A percentile compares a stretch with the other conserved stretches of the same genome.
These are phyloP conservation scores for Noctua pronuba DNA, from an alignment of 2,888 invertebrate genomes.

Conservation along the genomic window DNA sequence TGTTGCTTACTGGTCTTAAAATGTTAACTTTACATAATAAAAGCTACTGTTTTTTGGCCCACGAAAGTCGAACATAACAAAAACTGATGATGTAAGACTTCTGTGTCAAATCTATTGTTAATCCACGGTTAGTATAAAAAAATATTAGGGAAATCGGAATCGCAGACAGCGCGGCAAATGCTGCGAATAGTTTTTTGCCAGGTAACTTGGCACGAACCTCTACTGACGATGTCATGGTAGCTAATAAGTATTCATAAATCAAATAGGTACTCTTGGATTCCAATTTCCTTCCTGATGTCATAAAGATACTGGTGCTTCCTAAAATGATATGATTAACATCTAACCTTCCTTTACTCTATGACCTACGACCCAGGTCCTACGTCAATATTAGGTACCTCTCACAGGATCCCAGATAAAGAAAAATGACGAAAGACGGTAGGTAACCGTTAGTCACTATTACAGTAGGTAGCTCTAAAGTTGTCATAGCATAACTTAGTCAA, in stretches of 20 bases:
- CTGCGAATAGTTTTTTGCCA: slow-evolving; percentile 8
- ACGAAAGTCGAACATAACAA: slow-evolving; percentile 40
- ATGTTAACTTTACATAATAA: slow-evolving; percentile 23
- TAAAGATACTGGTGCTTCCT: slow-evolving; percentile 38
- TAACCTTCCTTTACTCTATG: slow-evolving; percentile 26
- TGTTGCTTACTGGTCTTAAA: slow-evolving; percentile 2
- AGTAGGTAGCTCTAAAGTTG: neutral
- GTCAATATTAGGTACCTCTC: neutral
- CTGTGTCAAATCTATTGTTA: slow-evolving; percentile 36
- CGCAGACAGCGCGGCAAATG: slow-evolving; percentile 27
- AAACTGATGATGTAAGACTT: slow-evolving; percentile 47
- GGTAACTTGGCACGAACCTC: slow-evolving; percentile 21
- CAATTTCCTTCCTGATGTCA: slow-evolving; percentile 50
- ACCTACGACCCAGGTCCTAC: slow-evolving; percentile 6
- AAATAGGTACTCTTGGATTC: slow-evolving; percentile 23
- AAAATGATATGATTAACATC: slow-evolving; percentile 27
- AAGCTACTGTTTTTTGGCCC: slow-evolving; percentile 26
- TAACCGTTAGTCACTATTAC: neutral
- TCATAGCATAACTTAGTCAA: neutral
- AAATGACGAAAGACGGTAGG: neutral
- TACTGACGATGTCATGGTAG: slow-evolving; percentile 21
- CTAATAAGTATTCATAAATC: slow-evolving; percentile 45
- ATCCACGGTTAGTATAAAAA: slow-evolving; percentile 37
- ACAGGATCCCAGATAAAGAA: neutral
- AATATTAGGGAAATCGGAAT: slow-evolving; percentile 44